These are phyloP conservation scores for Oxyura jamaicensis DNA, from an alignment of 2,113 vertebrate genomes.

Conservation along the genomic window DNA sequence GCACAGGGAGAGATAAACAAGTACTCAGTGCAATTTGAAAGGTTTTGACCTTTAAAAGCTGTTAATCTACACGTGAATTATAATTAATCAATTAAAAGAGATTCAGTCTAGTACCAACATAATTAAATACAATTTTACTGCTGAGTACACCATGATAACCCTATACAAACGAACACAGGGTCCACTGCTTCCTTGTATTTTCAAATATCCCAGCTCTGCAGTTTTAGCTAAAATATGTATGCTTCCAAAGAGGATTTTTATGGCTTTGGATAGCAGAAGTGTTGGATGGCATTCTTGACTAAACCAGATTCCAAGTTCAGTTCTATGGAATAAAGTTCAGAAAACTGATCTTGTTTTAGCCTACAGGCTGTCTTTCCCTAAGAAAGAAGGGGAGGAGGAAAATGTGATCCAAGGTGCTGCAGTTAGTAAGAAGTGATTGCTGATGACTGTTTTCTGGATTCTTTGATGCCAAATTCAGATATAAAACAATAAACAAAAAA, in stretches of 20 bases:
- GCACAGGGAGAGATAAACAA: constrained; percentile 70
- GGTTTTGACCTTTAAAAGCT: constrained; percentile 73
- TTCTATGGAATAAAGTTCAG: not conserved
- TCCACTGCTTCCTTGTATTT: constrained; percentile 17
- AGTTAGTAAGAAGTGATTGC: constrained; percentile 60
- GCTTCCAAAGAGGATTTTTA: constrained; percentile 1
- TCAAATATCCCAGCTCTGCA: not conserved
- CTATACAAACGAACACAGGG: constrained; percentile 35
- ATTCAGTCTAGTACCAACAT: constrained; percentile 73
- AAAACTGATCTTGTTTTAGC: not conserved
- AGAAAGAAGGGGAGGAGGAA: not conserved
- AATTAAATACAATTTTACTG: constrained; percentile 70
- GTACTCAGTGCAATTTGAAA: constrained; percentile 65
- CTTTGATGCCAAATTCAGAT: constrained; percentile 54
- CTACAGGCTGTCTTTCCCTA: not conserved
- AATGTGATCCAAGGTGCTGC: not conserved
- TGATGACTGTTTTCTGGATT: constrained; percentile 57
- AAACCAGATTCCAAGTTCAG: not conserved
- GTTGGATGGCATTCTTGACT: not conserved
- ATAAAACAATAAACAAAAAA: constrained; percentile 72
- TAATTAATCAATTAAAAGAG: constrained; percentile 74
- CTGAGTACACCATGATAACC: constrained; percentile 36
- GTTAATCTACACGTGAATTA: constrained; percentile 68
- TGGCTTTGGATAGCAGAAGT: not conserved
- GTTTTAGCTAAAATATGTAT: not conserved